Conservation (phyloP, 2,797 vertebrate species). For the Pseudotriccus pelzelni region DNA sequence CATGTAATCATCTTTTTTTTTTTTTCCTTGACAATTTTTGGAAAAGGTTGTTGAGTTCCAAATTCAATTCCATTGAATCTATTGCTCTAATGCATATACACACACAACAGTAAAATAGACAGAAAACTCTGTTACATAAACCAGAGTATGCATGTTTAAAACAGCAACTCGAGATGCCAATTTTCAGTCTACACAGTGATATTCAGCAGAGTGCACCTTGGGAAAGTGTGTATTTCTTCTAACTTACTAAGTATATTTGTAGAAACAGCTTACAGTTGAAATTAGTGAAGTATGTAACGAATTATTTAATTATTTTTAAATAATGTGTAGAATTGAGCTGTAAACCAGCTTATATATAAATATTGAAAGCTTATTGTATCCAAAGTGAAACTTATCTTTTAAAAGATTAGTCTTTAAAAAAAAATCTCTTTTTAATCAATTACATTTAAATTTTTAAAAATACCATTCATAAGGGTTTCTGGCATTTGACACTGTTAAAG, state of each 20-base stretch:
- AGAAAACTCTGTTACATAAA: background rate
- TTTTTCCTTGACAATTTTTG: background rate
- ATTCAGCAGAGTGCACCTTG: background rate
- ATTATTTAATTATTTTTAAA: conserved; percentile 30
- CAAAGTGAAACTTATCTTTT: background rate
- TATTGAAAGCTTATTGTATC: conserved; percentile 49
- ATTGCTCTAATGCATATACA: background rate
- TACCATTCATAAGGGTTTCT: conserved; percentile 55
- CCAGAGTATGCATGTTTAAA: background rate
- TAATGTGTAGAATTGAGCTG: conserved; percentile 10
- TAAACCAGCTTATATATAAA: conserved; percentile 54
- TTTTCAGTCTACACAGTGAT: conserved; percentile 1
- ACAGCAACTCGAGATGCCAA: background rate
- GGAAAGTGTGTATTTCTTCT: conserved; percentile 10
- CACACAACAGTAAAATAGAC: background rate
- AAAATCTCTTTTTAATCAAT: conserved; percentile 40
- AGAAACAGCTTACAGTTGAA: conserved; percentile 40
- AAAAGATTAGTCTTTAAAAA: too few species aligned
- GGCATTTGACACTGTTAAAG: conserved; percentile 36
- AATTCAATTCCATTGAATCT: background rate
- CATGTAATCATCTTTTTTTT: background rate
- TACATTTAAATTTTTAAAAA: conserved; percentile 25
- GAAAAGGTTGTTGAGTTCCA: background rate
- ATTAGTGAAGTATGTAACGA: conserved; percentile 33
- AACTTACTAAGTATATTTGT: background rate